These are phyloP conservation scores for Polyploca ridens DNA, from an alignment of 2,888 invertebrate genomes.

Conservation along the genomic window DNA sequence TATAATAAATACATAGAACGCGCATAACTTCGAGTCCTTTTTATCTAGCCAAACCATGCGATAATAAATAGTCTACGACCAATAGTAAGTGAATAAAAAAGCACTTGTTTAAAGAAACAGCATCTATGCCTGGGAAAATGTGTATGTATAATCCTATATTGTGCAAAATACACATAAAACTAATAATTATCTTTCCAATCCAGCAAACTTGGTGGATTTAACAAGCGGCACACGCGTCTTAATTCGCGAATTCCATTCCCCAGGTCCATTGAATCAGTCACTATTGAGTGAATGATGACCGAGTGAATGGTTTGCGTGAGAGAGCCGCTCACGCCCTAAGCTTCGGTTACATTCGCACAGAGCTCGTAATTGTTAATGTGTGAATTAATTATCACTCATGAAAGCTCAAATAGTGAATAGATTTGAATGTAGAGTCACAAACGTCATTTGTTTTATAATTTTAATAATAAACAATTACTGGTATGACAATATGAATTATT, in stretches of 20 bases:
- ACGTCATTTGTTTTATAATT: no score
- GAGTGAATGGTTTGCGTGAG: constrained; percentile 42
- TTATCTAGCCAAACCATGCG: no score
- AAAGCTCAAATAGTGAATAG: neutral
- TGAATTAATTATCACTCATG: neutral
- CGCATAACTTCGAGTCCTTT: no score
- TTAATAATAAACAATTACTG: no score
- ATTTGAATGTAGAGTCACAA: no score
- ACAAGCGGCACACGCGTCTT: constrained; percentile 38
- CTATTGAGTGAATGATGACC: constrained; percentile 27
- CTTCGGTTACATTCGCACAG: neutral
- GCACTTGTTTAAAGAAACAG: no score
- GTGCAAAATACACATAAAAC: neutral
- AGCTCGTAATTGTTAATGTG: neutral
- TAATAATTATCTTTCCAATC: constrained; percentile 32
- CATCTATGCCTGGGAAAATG: no score
- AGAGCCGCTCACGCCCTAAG: constrained; percentile 24
- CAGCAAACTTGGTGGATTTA: constrained; percentile 32
- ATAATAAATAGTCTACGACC: no score
- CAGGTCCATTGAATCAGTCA: constrained; percentile 29
- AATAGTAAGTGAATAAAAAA: no score
- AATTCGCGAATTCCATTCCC: constrained; percentile 36
- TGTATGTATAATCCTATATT: neutral
- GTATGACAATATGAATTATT: no score
- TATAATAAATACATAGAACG: no score